These are phyloP conservation scores for Polypterus bichir DNA, from an alignment of 2,113 vertebrate genomes.

Conservation along the genomic window DNA sequence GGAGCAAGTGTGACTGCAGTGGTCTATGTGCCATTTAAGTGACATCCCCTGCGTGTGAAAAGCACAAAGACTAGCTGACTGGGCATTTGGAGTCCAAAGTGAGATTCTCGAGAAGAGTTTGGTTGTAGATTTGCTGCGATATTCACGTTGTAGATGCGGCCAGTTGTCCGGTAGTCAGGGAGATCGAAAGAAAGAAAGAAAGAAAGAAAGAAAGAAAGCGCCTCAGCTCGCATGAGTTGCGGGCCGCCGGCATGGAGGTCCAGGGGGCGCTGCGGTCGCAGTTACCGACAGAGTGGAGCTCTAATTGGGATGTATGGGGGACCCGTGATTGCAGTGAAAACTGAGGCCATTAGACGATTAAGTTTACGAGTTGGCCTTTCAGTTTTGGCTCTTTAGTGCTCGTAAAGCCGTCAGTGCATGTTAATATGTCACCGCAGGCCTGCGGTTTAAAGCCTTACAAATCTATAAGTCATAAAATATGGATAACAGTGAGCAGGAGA, in stretches of 20 bases:
- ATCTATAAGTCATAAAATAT: conserved; percentile 83
- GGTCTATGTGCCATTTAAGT: too few species aligned
- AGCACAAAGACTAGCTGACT: too few species aligned
- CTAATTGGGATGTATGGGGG: conserved; percentile 71
- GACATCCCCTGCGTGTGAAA: too few species aligned
- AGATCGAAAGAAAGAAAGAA: not conserved
- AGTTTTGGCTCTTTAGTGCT: conserved; percentile 81
- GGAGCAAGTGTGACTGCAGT: too few species aligned
- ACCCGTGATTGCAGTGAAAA: conserved; percentile 70
- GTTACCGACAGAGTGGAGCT: conserved; percentile 35
- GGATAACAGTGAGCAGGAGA: conserved; percentile 55
- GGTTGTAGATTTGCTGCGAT: too few species aligned
- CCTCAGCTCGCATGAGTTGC: too few species aligned
- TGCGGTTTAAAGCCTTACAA: conserved; percentile 68
- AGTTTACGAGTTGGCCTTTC: conserved; percentile 79
- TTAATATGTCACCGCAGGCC: conserved; percentile 70
- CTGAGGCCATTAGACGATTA: conserved; percentile 67
- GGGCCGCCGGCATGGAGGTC: too few species aligned
- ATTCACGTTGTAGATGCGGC: too few species aligned
- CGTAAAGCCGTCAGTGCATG: conserved; percentile 76
- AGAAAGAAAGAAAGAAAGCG: conserved; percentile 1
- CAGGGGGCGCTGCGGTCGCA: too few species aligned
- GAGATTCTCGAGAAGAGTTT: too few species aligned
- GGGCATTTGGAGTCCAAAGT: too few species aligned
- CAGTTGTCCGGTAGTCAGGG: not conserved